phyloP scores from a whole-genome alignment of 2,113 vertebrate genomes.

The Ursus arctos region DNA sequence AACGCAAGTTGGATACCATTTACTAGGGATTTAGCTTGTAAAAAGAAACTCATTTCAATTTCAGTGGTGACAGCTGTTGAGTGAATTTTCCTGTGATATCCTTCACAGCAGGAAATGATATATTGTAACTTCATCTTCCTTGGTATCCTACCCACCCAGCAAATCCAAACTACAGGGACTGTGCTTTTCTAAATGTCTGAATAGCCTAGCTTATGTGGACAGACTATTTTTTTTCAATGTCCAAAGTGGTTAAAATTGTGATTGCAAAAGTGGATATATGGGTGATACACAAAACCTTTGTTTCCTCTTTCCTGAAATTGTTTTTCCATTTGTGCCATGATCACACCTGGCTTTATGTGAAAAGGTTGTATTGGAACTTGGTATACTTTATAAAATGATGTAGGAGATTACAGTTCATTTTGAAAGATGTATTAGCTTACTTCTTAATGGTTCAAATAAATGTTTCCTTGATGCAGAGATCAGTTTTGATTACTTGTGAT shows the following conservation, averaged over 20 bases:
- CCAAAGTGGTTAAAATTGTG: conserved; percentile 59
- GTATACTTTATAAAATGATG: conserved; percentile 36
- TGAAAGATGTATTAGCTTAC: conserved; percentile 58
- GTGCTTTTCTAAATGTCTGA: conserved; percentile 59
- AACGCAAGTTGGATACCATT: conserved; percentile 50
- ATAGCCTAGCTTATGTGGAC: conserved; percentile 4
- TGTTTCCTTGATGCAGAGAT: conserved; percentile 39
- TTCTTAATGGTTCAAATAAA: conserved; percentile 71
- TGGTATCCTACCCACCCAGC: conserved; percentile 35
- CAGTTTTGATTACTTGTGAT: conserved; percentile 52
- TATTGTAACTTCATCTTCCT: conserved; percentile 42
- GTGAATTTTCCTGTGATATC: conserved; percentile 71
- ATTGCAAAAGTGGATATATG: conserved; percentile 52
- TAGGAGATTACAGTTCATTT: conserved; percentile 56
- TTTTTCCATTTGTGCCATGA: conserved; percentile 64
- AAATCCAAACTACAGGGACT: conserved; percentile 42
- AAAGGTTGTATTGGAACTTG: conserved; percentile 1
- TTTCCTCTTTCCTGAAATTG: conserved; percentile 60
- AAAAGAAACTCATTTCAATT: conserved; percentile 78
- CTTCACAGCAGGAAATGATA: conserved; percentile 72
- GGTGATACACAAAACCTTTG: not conserved
- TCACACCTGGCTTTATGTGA: conserved; percentile 36
- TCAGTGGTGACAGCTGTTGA: conserved; percentile 70
- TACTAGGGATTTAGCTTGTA: conserved; percentile 67
- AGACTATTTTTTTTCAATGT: not conserved